Conservation (phyloP, 1,140 invertebrate species). For the Aphaenogaster ashmeadi region DNA sequence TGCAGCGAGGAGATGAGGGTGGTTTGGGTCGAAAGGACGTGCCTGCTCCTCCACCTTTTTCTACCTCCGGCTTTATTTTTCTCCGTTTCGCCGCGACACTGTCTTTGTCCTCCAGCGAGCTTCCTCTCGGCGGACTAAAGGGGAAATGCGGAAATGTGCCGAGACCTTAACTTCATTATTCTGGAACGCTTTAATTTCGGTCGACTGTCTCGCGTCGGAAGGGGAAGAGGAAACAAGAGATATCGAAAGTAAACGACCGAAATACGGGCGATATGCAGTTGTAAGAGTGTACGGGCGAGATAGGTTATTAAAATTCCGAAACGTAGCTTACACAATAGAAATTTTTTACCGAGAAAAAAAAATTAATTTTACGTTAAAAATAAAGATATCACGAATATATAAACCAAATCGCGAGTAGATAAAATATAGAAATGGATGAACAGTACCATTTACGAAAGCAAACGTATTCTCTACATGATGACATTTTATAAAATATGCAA, state of each 20-base stretch:
- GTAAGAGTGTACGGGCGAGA: neutral
- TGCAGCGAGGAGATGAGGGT: neutral
- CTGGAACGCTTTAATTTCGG: slow-evolving; percentile 73
- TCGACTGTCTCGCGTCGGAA: slow-evolving; percentile 24
- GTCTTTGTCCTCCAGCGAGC: slow-evolving; percentile 46
- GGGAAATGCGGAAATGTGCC: slow-evolving; percentile 63
- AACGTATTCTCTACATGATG: neutral
- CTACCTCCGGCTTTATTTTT: slow-evolving; percentile 49
- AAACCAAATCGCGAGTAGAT: neutral
- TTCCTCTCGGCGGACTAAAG: slow-evolving; percentile 57
- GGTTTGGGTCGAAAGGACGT: slow-evolving; percentile 53
- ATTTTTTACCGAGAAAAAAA: neutral
- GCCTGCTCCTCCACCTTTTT: slow-evolving; percentile 10
- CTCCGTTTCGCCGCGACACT: slow-evolving; percentile 45
- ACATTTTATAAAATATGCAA: slow-evolving; percentile 32
- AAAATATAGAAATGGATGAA: neutral
- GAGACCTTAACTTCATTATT: slow-evolving; percentile 75
- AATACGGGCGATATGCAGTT: slow-evolving; percentile 13
- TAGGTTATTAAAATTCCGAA: neutral
- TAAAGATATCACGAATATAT: neutral
- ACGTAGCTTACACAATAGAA: neutral
- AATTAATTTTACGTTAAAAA: slow-evolving; percentile 2
- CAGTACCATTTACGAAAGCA: neutral
- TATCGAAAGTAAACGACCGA: slow-evolving; percentile 49
- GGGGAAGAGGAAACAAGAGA: slow-evolving; percentile 8